A percentile compares a stretch with the other conserved stretches of the same genome.
Conservation (phyloP, 2,113 vertebrate species). For the Campylomormyrus numenius region DNA sequence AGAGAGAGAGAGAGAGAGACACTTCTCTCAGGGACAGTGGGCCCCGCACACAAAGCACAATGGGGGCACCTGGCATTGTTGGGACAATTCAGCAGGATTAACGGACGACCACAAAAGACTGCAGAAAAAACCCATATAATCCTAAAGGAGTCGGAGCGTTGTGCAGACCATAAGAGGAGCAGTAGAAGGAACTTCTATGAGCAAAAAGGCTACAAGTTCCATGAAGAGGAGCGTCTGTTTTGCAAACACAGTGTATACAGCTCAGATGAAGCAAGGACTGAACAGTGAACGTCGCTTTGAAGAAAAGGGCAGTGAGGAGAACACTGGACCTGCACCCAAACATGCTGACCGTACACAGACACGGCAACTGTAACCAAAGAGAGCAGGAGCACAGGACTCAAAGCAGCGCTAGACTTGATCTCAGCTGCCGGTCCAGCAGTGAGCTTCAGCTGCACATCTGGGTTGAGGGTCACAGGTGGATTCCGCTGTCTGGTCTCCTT, state of each 20-base stretch:
- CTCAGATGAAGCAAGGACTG: background rate
- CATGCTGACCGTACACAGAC: background rate
- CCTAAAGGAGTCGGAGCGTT: background rate
- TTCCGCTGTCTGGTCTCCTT: background rate
- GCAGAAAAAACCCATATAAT: background rate
- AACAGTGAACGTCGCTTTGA: background rate
- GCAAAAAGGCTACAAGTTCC: background rate
- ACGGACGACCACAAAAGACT: background rate
- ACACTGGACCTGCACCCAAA: background rate
- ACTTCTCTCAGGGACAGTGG: constrained; percentile 19
- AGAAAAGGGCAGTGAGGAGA: background rate
- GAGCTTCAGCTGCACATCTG: background rate
- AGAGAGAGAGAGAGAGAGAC: background rate
- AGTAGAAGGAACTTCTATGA: background rate
- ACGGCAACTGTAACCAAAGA: background rate
- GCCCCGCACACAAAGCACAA: constrained; percentile 16
- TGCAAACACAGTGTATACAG: background rate
- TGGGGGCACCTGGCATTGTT: background rate
- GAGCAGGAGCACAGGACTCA: background rate
- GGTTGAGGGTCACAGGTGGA: background rate
- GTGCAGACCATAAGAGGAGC: background rate
- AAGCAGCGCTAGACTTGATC: background rate
- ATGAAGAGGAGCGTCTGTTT: background rate
- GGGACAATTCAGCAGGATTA: background rate
- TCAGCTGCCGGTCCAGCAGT: background rate